Evolutionary conservation across 2,888 invertebrate genomes (phyloP).

Genomic region (Conus canariensis): DNA sequence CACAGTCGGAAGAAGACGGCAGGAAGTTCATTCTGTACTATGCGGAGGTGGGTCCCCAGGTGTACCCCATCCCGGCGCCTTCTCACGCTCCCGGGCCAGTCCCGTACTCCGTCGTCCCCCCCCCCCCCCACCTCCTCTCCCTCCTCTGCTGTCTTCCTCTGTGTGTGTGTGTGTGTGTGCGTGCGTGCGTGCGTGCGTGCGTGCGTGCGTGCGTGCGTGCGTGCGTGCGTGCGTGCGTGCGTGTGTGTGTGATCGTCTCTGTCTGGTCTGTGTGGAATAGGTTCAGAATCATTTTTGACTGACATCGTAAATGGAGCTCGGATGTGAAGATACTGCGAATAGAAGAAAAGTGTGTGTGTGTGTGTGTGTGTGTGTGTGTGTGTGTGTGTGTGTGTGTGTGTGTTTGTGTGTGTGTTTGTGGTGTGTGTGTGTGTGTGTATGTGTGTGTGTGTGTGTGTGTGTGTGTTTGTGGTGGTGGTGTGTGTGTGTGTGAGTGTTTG

Average conservation of each 20-base stretch:
- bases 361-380: neutral
- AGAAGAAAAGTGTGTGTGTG: neutral
- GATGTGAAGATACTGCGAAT: too few species aligned
- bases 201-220: neutral
- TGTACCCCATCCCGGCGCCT: neutral
- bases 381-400: neutral
- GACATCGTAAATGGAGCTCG: too few species aligned
- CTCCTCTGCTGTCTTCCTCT: neutral
- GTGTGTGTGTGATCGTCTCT: neutral
- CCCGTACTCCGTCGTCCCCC: too few species aligned
- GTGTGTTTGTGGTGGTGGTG: neutral
- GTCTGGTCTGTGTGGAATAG: neutral
- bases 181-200: neutral
- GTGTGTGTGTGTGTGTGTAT: neutral
- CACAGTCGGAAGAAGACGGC: neutral
- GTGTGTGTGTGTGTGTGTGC: neutral
- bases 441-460: neutral
- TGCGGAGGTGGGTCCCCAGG: neutral
- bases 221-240: neutral
- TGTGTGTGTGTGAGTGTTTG: neutral
- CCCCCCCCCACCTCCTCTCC: too few species aligned
- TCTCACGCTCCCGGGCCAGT: too few species aligned
- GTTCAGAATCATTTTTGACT: too few species aligned
- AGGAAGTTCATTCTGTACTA: conserved; percentile 30
- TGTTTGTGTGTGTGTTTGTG: conserved; percentile 9